Evolutionary conservation across 2,113 vertebrate genomes (phyloP).

Genomic region (Leptodactylus fuscus): DNA sequence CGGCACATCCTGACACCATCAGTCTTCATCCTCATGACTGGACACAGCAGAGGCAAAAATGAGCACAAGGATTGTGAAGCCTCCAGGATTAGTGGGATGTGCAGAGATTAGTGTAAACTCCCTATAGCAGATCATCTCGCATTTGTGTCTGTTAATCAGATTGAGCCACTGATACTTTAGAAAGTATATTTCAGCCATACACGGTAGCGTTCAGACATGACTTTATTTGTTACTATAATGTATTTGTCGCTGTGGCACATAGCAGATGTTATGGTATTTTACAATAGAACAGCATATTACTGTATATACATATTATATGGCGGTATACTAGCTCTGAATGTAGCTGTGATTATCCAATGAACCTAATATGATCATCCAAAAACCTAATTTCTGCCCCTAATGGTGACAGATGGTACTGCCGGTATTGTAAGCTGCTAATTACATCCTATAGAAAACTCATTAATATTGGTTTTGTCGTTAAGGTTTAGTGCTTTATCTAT

Average conservation of each 20-base stretch:
- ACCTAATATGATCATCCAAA: too few relatives aligned
- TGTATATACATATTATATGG: too few relatives aligned
- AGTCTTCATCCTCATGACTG: background rate
- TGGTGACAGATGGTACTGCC: background rate
- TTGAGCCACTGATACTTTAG: constrained; percentile 14
- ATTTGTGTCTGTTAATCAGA: constrained; percentile 29
- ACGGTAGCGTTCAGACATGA: too few relatives aligned
- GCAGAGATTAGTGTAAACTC: constrained; percentile 32
- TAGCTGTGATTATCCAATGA: too few relatives aligned
- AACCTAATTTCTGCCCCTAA: background rate
- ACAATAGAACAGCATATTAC: too few relatives aligned
- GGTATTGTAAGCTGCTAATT: background rate
- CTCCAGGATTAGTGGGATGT: background rate
- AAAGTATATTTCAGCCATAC: background rate
- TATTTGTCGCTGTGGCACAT: too few relatives aligned
- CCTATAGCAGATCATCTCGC: background rate
- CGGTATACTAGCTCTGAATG: too few relatives aligned
- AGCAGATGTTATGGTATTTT: too few relatives aligned
- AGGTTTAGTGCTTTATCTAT: constrained; percentile 13
- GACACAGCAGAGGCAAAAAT: background rate
- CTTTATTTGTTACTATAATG: too few relatives aligned
- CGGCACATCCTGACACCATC: background rate
- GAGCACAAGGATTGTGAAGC: background rate
- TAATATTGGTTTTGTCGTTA: constrained; percentile 26
- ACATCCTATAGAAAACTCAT: constrained; percentile 9